A percentile compares a stretch with the other conserved stretches of the same genome.
Evolutionary conservation across 2,797 vertebrate species (phyloP).

Genomic region (Ptychobarbus kaznakovi): DNA sequence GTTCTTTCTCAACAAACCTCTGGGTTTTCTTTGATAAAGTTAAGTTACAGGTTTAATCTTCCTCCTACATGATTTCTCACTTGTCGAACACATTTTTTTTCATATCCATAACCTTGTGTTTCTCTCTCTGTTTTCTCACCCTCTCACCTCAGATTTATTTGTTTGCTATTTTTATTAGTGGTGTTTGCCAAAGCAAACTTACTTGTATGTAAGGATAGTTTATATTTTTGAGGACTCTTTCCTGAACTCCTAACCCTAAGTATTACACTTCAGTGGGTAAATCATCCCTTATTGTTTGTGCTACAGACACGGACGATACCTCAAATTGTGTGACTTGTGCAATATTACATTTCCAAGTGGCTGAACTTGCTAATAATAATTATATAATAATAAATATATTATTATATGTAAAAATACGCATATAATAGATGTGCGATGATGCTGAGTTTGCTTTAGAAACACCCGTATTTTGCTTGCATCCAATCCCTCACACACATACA

Average conservation of each 20-base stretch:
- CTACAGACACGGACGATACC: not conserved
- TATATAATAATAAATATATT: too few species aligned
- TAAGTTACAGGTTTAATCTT: conserved; percentile 9
- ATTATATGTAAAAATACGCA: too few species aligned
- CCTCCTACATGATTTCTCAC: not conserved
- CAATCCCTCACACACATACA: too few species aligned
- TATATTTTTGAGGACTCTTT: not conserved
- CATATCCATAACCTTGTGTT: conserved; percentile 5
- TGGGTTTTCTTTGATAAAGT: conserved; percentile 15
- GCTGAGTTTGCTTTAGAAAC: too few species aligned
- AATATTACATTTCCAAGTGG: not conserved
- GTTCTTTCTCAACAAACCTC: not conserved
- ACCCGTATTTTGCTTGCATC: too few species aligned
- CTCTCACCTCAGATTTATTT: conserved; percentile 1
- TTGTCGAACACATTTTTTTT: not conserved
- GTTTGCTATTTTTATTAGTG: conserved; percentile 13
- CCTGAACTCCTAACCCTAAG: not conserved
- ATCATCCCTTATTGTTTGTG: not conserved
- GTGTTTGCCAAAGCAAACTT: not conserved
- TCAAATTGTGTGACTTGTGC: not conserved
- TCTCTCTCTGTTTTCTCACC: conserved; percentile 7
- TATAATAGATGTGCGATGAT: too few species aligned
- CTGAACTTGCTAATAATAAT: not conserved
- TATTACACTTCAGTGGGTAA: conserved; percentile 4
- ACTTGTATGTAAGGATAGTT: not conserved